Percentiles rank a stretch among this genome's conserved stretches.
Evolutionary conservation across 2,888 invertebrate genomes (phyloP).

Genomic region (Cephus runcator): DNA sequence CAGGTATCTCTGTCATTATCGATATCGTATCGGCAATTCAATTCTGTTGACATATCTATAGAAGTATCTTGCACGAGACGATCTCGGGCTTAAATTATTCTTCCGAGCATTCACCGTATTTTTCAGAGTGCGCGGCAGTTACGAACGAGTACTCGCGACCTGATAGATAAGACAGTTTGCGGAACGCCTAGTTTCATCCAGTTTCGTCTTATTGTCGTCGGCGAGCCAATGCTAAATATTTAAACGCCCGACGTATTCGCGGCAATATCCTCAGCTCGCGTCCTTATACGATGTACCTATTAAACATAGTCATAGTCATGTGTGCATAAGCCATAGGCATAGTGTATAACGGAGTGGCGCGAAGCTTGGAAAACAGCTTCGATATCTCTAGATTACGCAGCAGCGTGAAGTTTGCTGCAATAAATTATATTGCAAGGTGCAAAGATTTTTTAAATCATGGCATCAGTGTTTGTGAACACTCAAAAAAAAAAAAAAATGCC

Average conservation of each 20-base stretch:
- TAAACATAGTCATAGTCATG: background rate
- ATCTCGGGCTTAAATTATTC: too few species aligned
- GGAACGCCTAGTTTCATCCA: conserved; percentile 15
- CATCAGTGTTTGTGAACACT: too few species aligned
- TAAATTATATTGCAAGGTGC: background rate
- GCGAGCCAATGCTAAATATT: conserved; percentile 12
- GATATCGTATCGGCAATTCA: background rate
- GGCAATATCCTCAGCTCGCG: background rate
- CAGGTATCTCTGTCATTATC: background rate
- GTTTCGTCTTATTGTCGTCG: conserved; percentile 6
- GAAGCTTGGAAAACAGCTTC: background rate
- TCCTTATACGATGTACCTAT: background rate
- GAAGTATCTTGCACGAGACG: background rate
- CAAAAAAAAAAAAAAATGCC: background rate
- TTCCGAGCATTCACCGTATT: background rate
- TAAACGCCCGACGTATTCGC: background rate
- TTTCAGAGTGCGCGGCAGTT: background rate
- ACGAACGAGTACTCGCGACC: background rate
- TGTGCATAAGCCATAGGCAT: background rate
- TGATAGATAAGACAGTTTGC: conserved; percentile 17
- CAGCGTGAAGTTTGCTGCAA: background rate
- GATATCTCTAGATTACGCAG: background rate
- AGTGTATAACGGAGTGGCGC: too few species aligned
- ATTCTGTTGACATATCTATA: background rate
- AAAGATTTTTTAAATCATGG: background rate